Conservation (phyloP, 2,888 invertebrate species). For the Alcis repandata region DNA sequence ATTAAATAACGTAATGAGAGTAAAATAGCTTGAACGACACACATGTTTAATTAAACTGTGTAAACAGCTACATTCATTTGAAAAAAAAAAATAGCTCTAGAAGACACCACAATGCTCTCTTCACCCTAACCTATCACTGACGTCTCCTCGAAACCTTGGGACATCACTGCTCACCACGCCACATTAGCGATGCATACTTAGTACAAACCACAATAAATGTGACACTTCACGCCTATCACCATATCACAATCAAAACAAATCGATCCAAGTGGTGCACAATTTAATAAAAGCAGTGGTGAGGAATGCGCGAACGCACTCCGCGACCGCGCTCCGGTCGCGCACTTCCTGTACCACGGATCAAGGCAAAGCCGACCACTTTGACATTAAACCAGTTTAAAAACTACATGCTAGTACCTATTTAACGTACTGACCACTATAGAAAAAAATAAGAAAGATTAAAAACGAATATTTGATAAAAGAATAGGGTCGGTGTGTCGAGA, state of each 20-base stretch:
- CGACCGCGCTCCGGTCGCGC: slow-evolving; percentile 35
- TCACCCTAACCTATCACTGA: too few relatives aligned
- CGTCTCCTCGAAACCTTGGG: not conserved
- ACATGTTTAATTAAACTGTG: too few relatives aligned
- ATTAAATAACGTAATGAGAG: too few relatives aligned
- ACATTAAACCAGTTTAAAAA: slow-evolving; percentile 9
- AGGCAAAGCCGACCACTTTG: slow-evolving; percentile 5
- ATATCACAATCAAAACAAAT: slow-evolving; percentile 13
- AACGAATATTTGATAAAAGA: not conserved
- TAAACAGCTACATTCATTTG: too few relatives aligned
- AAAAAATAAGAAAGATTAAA: not conserved
- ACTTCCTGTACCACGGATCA: slow-evolving; percentile 35
- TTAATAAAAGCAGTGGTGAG: slow-evolving; percentile 39
- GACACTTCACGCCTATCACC: not conserved
- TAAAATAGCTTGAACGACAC: too few relatives aligned
- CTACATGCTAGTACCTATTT: not conserved
- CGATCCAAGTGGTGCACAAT: slow-evolving; percentile 19
- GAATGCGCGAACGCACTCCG: slow-evolving; percentile 39
- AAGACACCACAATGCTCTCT: too few relatives aligned
- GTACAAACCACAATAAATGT: not conserved
- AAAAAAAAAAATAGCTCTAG: too few relatives aligned
- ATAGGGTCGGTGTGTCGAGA: too few relatives aligned
- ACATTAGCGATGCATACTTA: not conserved
- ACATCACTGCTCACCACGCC: too few relatives aligned
- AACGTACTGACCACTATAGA: slow-evolving; percentile 7